These are phyloP conservation scores for Eurytoma adleriae DNA, from an alignment of 2,888 invertebrate species.

Conservation along the genomic window DNA sequence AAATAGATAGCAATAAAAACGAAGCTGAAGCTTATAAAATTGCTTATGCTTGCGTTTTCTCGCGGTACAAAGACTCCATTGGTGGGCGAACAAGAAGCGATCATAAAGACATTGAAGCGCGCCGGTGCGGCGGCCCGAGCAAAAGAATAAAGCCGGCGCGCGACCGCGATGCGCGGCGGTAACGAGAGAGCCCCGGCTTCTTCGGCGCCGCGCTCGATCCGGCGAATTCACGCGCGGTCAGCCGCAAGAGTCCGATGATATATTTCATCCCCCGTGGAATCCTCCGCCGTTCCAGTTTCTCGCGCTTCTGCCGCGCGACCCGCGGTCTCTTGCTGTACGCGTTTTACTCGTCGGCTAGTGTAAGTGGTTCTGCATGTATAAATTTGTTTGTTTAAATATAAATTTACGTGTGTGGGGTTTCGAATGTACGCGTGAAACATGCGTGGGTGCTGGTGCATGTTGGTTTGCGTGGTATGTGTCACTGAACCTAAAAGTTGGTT, in stretches of 20 bases:
- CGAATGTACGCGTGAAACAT: too few species aligned
- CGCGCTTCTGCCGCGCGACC: conserved; percentile 36
- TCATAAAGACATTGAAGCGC: not conserved
- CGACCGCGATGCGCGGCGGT: not conserved
- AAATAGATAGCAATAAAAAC: too few species aligned
- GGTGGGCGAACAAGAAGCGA: not conserved
- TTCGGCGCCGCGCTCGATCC: not conserved
- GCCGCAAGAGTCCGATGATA: conserved; percentile 31
- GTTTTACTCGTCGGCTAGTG: not conserved
- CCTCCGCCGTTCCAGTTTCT: conserved; percentile 42
- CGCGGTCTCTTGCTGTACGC: not conserved
- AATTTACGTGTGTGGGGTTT: not conserved
- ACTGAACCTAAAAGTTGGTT: too few species aligned
- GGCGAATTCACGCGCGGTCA: conserved; percentile 17
- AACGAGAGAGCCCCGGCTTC: too few species aligned
- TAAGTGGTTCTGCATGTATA: not conserved
- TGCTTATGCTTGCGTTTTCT: too few species aligned
- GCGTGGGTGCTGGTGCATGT: too few species aligned
- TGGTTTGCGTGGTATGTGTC: too few species aligned
- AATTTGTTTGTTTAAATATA: not conserved
- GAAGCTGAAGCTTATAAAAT: too few species aligned
- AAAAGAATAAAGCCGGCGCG: not conserved
- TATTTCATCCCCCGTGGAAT: conserved; percentile 24
- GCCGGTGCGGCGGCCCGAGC: too few species aligned
- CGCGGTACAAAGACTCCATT: not conserved